Evolutionary conservation across 2,113 vertebrate species (phyloP), one percentile per base, ranked within the genome.

Genomic region (Hassar affinis): DNA sequence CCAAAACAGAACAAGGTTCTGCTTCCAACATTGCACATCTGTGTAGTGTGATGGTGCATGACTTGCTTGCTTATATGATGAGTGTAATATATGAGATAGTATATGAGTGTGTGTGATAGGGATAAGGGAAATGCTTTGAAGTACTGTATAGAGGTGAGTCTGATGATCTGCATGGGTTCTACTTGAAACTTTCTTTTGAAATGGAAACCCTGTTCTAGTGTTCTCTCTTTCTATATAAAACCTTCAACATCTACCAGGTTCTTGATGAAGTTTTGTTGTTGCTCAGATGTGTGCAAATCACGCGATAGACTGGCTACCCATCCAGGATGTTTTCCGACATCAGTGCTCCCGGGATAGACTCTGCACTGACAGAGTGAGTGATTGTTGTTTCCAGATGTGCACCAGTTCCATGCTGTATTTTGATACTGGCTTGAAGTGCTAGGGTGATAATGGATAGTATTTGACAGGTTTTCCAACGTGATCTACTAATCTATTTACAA

Each of bases 1-100:
- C 2, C 45, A 30, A 9, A 49, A 51, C 6, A 51, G 14, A 27
- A 74, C n/a, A 8, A 18, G 6, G 25, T 47, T 51, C 45, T 74
- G 14, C 47, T 74, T 51, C 14, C 49, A 30, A 51, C 45, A 12
- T 5, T n/a, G 85, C 88, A 89, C 88, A 91, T 91, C 85, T 90
- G 90, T 91, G 86, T 86, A 64, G 84, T 79, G 86, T 88, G 79
- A 85, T 88, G 85, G 87, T 85, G 87, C 84, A 89, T 59, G 18
- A 54, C 71, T 62, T n/a, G 51, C 51, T 47, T 52, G 33, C 90
- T 81, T n/a, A 45, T 25, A 88, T 91, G 88, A 42, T 72, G 62
- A 66, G 52, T 45, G 30, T 81, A 42, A 42, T n/a, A n/a, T n/a
- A n/a, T n/a, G n/a, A n/a, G n/a, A n/a, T n/a, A n/a, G 57, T 69